Conservation (phyloP, 2,113 vertebrate species). For the Burhinus oedicnemus region DNA sequence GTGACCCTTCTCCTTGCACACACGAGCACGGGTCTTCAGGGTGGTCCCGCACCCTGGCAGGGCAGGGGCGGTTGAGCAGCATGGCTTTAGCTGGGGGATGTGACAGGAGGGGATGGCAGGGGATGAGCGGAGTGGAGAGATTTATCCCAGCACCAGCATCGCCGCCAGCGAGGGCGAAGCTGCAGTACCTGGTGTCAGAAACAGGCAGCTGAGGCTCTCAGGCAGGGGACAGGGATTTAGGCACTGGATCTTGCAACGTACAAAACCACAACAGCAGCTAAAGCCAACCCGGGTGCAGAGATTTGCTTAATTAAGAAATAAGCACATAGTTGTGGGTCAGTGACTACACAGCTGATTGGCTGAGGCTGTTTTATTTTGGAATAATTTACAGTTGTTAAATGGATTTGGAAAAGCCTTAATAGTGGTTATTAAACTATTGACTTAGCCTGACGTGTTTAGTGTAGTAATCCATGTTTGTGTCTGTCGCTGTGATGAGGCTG, state of each 20-base stretch:
- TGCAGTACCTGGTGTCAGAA: not conserved
- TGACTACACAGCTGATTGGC: slow-evolving; percentile 61
- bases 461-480: slow-evolving; percentile 42
- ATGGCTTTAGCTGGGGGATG: not conserved
- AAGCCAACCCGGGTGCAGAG: slow-evolving; percentile 24
- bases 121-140: accelerated
- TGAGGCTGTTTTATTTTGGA: slow-evolving; percentile 54
- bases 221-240: not conserved
- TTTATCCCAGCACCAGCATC: not conserved
- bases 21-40: not conserved
- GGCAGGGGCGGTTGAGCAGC: not conserved
- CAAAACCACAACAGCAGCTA: not conserved
- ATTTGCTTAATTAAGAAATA: slow-evolving; percentile 69
- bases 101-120: not conserved
- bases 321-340: slow-evolving; percentile 57
- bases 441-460: slow-evolving; percentile 66
- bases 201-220: not conserved
- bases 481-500: not conserved
- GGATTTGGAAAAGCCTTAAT: slow-evolving; percentile 69
- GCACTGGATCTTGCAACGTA: not conserved
- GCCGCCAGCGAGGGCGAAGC: accelerated
- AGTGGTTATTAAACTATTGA: slow-evolving; percentile 72
- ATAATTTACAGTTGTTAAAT: slow-evolving; percentile 71
- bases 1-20: not conserved
- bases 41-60: not conserved